Conservation (phyloP, 1,140 invertebrate species). For the Meloidogyne floridensis region DNA sequence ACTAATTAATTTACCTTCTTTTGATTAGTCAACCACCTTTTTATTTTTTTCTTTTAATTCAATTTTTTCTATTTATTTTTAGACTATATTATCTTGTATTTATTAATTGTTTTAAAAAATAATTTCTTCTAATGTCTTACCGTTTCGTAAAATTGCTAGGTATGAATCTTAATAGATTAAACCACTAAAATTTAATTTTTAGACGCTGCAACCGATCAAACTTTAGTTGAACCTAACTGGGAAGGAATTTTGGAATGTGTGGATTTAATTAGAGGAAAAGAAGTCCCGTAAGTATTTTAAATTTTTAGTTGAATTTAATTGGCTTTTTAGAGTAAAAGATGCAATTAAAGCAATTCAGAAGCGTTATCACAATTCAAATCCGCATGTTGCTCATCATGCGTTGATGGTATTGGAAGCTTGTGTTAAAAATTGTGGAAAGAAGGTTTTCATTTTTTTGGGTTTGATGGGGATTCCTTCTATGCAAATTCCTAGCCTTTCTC, state of each 20-base stretch:
- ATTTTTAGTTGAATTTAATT: neutral
- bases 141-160: slow-evolving; percentile 43
- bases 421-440: slow-evolving; percentile 92
- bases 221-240: slow-evolving; percentile 63
- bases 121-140: slow-evolving; percentile 37
- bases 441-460: slow-evolving; percentile 33
- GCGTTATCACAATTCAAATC: slow-evolving; percentile 55
- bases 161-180: slow-evolving; percentile 1
- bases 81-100: neutral
- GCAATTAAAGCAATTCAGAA: slow-evolving; percentile 58
- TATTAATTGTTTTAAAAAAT: slow-evolving; percentile 10
- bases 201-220: slow-evolving; percentile 61
- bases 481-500: too few relatives aligned
- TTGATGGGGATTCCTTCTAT: too few relatives aligned
- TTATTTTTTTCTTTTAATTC: too few relatives aligned
- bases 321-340: slow-evolving; percentile 53
- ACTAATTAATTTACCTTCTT: neutral
- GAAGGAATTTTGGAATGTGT: slow-evolving; percentile 62
- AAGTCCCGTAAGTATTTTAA: slow-evolving; percentile 54
- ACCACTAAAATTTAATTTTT: neutral
- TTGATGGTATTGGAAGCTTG: slow-evolving; percentile 82
- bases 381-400: slow-evolving; percentile 63
- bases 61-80: slow-evolving; percentile 12
- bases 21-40: neutral
- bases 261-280: slow-evolving; percentile 58